Percentiles rank a stretch among this genome's conserved stretches.
phyloP scores from a whole-genome alignment of 2,797 vertebrate species.

The Galago senegalensis region DNA sequence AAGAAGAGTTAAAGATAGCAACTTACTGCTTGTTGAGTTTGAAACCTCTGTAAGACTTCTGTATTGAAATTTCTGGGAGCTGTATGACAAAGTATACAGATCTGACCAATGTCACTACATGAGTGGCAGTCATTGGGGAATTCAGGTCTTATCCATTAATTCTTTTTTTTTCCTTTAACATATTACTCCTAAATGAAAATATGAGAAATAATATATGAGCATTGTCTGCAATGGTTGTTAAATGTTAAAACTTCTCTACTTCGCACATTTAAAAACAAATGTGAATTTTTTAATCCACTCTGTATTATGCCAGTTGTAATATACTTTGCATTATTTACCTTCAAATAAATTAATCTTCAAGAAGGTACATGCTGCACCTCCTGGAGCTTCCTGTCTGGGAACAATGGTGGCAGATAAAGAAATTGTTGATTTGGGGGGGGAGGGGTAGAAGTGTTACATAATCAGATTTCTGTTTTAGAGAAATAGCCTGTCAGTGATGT shows the following conservation, averaged over 20 bases:
- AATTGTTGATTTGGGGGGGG: not conserved
- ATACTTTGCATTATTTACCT: not conserved
- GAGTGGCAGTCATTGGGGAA: not conserved
- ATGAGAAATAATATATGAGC: not conserved
- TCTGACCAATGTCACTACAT: not conserved
- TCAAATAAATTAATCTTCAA: constrained; percentile 8
- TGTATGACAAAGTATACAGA: not conserved
- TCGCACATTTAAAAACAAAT: not conserved
- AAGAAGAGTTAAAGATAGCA: not conserved
- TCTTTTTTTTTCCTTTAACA: not conserved
- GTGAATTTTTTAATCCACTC: not conserved
- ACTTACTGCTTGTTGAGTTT: not conserved
- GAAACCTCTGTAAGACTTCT: not conserved
- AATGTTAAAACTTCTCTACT: not conserved
- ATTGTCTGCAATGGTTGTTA: not conserved
- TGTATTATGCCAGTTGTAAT: not conserved
- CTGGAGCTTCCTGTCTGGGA: not conserved
- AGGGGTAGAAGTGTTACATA: not conserved
- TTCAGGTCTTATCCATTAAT: not conserved
- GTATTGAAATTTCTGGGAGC: not conserved
- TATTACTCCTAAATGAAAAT: not conserved
- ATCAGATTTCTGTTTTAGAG: constrained; percentile 21
- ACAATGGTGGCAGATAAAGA: not conserved
- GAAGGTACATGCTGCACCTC: not conserved
- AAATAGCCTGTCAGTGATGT: not conserved